These are phyloP conservation scores for Malurus leucopterus DNA, from an alignment of 2,797 vertebrate species.

Conservation along the genomic window DNA sequence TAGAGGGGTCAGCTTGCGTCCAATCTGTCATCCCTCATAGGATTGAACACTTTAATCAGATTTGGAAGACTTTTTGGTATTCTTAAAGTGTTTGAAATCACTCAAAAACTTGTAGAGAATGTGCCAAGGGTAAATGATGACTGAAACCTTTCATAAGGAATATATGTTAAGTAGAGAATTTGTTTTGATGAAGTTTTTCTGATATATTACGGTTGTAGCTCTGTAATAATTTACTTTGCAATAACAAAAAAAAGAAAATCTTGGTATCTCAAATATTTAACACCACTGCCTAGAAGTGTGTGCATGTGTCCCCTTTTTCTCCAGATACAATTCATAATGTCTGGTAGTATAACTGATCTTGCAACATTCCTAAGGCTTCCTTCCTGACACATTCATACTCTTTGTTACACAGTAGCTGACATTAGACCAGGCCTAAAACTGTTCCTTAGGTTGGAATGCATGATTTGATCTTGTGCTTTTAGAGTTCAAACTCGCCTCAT, in stretches of 20 bases:
- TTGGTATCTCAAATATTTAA: background rate
- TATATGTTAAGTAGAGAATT: background rate
- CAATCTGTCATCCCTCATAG: background rate
- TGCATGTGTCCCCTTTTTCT: background rate
- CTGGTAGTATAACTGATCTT: background rate
- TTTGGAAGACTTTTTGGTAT: background rate
- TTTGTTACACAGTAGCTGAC: background rate
- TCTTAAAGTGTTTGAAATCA: background rate
- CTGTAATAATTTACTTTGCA: background rate
- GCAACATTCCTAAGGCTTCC: rapidly evolving
- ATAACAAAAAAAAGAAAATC: background rate
- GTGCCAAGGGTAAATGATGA: background rate
- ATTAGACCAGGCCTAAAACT: background rate
- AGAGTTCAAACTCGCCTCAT: background rate
- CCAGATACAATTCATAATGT: background rate
- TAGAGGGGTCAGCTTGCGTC: background rate
- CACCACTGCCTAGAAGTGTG: background rate
- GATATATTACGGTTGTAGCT: background rate
- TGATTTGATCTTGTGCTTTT: background rate
- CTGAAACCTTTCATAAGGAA: background rate
- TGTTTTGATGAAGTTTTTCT: background rate
- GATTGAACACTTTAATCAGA: background rate
- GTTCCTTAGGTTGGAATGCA: rapidly evolving
- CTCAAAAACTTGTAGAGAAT: background rate
- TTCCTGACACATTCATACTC: background rate